phyloP scores from a whole-genome alignment of 1,140 invertebrate genomes.

The Bradysia coprophila region DNA sequence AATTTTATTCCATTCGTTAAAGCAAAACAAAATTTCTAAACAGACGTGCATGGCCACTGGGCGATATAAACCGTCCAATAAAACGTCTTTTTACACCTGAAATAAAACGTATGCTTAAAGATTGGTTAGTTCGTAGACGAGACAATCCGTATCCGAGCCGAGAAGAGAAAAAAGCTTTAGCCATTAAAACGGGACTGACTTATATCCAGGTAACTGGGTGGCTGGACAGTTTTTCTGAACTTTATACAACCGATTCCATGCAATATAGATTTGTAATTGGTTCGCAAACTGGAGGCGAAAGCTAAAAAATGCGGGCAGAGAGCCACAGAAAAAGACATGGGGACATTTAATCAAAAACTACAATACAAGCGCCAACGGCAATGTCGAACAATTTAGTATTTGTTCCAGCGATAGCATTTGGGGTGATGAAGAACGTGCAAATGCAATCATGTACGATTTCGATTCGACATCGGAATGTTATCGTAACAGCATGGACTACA shows the following conservation, averaged over 20 bases:
- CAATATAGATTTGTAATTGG: slow-evolving; percentile 60
- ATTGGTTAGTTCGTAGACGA: slow-evolving; percentile 45
- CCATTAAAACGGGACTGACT: slow-evolving; percentile 44
- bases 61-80: slow-evolving; percentile 25
- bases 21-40: too few relatives aligned
- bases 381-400: slow-evolving; percentile 55
- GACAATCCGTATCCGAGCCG: slow-evolving; percentile 54
- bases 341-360: slow-evolving; percentile 50
- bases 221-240: too few relatives aligned
- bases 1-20: not conserved
- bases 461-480: not conserved
- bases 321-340: slow-evolving; percentile 43
- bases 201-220: slow-evolving; percentile 45
- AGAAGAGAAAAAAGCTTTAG: slow-evolving; percentile 47
- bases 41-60: slow-evolving; percentile 19
- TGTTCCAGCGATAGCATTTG: slow-evolving; percentile 54
- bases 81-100: slow-evolving; percentile 53
- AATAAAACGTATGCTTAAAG: slow-evolving; percentile 50
- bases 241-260: too few relatives aligned
- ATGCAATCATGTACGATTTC: slow-evolving; percentile 8
- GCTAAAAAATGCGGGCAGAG: slow-evolving; percentile 44
- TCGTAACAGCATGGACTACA: not conserved
- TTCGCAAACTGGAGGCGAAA: slow-evolving; percentile 57
- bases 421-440: slow-evolving; percentile 32
- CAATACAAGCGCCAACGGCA: slow-evolving; percentile 46